Conservation (phyloP, 2,797 vertebrate genomes). For the Gymnothorax javanicus region DNA sequence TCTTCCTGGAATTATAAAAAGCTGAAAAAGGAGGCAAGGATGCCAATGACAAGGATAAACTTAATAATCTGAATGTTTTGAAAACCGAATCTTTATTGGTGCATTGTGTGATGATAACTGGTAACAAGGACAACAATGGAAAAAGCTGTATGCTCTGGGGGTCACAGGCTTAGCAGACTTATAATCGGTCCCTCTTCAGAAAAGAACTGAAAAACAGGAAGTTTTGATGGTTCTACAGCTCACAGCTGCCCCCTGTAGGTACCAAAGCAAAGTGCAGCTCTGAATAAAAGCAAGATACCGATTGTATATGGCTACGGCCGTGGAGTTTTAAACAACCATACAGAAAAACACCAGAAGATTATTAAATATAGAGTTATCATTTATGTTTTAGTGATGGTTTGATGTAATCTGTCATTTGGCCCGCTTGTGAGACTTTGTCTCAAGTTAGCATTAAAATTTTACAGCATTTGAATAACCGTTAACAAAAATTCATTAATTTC, state of each 20-base stretch:
- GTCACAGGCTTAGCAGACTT: constrained; percentile 6
- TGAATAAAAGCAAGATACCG: background rate
- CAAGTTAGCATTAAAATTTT: too few species aligned
- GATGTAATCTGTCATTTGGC: background rate
- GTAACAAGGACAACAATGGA: background rate
- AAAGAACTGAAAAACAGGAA: constrained; percentile 29
- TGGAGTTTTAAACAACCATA: background rate
- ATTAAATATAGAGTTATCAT: background rate
- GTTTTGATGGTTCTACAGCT: background rate
- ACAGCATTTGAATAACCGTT: background rate
- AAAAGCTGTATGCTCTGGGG: background rate
- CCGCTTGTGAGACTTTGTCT: background rate
- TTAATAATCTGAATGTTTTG: background rate
- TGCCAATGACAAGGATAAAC: constrained; percentile 1
- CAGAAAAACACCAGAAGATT: background rate
- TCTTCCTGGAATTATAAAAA: background rate
- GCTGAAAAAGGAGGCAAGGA: background rate
- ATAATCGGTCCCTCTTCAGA: constrained; percentile 3
- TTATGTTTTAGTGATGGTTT: background rate
- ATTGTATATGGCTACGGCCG: background rate
- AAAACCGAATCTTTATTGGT: constrained; percentile 27
- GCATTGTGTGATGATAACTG: background rate
- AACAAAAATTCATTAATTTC: background rate
- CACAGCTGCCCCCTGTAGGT: constrained; percentile 23
- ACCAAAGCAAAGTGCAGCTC: background rate